Conservation (phyloP, 23 tunicate species). For the Trididemnum miniatum region DNA sequence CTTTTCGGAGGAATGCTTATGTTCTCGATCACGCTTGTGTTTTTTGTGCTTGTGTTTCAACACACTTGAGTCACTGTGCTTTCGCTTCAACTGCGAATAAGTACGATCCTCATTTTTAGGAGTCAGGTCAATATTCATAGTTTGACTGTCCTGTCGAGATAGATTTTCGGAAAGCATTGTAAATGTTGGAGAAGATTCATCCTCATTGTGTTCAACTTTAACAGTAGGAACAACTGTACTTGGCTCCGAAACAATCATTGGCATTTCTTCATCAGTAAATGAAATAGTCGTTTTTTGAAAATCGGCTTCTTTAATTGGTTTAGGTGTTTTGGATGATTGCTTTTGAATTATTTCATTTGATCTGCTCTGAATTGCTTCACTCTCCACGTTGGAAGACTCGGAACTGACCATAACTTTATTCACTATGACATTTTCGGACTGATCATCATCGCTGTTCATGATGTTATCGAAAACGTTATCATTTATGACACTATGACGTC, state of each 20-base stretch:
- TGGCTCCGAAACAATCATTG: conserved; percentile 11
- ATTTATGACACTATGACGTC: conserved; percentile 61
- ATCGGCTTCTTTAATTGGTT: not conserved
- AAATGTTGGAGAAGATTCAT: not conserved
- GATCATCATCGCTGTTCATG: conserved; percentile 24
- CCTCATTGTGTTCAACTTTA: not conserved
- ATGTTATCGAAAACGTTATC: conserved; percentile 86
- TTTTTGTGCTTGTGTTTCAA: conserved; percentile 55
- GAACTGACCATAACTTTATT: not conserved
- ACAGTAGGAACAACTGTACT: too few species aligned
- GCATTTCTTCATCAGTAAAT: conserved; percentile 7
- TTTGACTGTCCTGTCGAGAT: too few species aligned
- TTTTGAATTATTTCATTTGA: not conserved
- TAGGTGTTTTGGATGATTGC: not conserved
- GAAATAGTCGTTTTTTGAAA: not conserved
- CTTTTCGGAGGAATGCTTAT: conserved; percentile 5
- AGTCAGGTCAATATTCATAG: not conserved
- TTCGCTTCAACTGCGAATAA: conserved; percentile 2
- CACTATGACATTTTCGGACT: not conserved
- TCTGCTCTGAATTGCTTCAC: not conserved
- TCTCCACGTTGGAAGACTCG: not conserved
- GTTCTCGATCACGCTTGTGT: conserved; percentile 35
- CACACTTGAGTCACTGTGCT: conserved; percentile 7
- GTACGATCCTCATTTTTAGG: not conserved
- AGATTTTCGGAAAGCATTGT: not conserved